Base-by-base conservation (phyloP, 2,888 invertebrate species). In the Pasiphila rectangulata region DNA sequence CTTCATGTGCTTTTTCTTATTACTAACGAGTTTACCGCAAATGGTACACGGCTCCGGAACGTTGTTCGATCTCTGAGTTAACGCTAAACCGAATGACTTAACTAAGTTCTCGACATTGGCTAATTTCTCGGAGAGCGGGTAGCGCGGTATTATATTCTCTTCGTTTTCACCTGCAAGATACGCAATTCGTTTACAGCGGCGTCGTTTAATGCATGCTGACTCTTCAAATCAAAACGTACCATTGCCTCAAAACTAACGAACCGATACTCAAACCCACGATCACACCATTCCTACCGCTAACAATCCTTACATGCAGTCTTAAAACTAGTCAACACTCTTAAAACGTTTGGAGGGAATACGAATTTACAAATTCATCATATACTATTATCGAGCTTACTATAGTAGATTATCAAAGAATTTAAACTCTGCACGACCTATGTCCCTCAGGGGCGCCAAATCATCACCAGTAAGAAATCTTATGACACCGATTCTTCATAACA, bases 1-100 rank as follows among this genome's bases (percentile, higher is more conserved):
- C 72, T 92, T 91, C 77, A 92, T 83, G 69, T 92, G 92, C 69
- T 93, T 92, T 90, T 93, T 92, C 65, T 92, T 83, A 79, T 92
- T 92, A 68, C 89, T 91, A 58, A 93, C 93, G 54, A 89, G 86
- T 82, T 93, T 93, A 53, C 92, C 91, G 78, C 93, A 93, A 59
- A 91, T 73, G 56, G 82, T 84, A 82, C 93, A 93, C 59, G 89
- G 81, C 75, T 90, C 91, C 60, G 90, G 81, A 54, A 75, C 74
- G 56, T 56, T 67, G 55, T 73, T 68, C 7, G 75, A 71, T 64
- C 72, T 78, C 45, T 72, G 72, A 56, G 67, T 72, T 10, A 83
- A 54, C 39, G 79, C 68, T 61, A 79, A 67, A 66, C 79, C 79
- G 56, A 80, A 81, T 19, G 79, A 75, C 63, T 82, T 79, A 57